Evolutionary conservation across 2,113 vertebrate genomes (phyloP), one percentile per base, ranked within the genome.

Genomic region (Lophotis ruficrista): DNA sequence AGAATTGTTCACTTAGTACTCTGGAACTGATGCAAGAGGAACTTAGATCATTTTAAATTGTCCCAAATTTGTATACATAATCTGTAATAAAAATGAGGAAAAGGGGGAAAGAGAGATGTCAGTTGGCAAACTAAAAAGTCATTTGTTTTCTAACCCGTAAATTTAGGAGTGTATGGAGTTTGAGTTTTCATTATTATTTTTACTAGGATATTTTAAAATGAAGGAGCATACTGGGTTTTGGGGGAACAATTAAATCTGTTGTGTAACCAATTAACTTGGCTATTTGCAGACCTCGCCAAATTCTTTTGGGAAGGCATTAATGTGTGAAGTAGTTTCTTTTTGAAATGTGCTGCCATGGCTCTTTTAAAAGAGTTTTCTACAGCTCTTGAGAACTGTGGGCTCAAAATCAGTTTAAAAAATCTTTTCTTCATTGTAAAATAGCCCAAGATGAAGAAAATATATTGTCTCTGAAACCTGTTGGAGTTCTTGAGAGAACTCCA

Each of bases 11-110:
- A 73, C 47, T 92, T 90, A 93, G 60, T 81, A 65, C 64, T 93
- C 91, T 96, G 93, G 89, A 94, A 75, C 68, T 62, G 56, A 57
- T 78, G 87, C 91, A 81, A 94, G 86, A 41, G 66, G 93, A 95
- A 83, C 48, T 93, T 96, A 89, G 64, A 91, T 91, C 8, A 94
- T 85, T 87, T 90, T 66, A 77, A 76, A 94, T 86, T 3, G 7
- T 90, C 78, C 33, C 57, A 93, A 77, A 23, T 91, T 91, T 76
- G 50, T 77, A 60, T 53, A 57, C 65, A 91, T 93, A 88, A 88
- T 94, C 19, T 93, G 35, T 73, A 91, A 82, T 82, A 82, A 93
- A 80, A n/a, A 15, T 60, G 72, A 83, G 78, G 70, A 83, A 93
- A 90, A 62, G 15, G 37, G 68, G 35, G 70, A 68, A 70, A 79